Evolutionary conservation across 2,888 invertebrate species (phyloP), one percentile per base, ranked within the genome.

Genomic region (Pherbina coryleti): DNA sequence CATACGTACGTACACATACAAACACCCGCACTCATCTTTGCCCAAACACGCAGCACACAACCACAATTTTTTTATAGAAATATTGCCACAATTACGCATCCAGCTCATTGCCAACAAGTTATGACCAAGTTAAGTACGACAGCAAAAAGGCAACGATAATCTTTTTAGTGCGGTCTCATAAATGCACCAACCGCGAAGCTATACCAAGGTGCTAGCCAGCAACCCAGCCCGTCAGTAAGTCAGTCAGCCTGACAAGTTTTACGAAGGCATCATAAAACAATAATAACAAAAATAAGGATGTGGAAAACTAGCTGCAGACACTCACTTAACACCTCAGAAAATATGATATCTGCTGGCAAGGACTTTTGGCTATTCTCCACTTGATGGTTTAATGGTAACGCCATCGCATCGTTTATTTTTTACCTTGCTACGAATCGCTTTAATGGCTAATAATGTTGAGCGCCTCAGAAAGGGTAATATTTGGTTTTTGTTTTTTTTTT

Each of bases 151-250:
- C 64, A 84, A 83, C 83, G 85, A 85, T 87, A 87, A 86, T 87
- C 83, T 83, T 81, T 87, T 86, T 86, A 87, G 83, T 85, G 84
- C 82, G 81, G 82, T 60, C 82, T 82, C 85, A 86, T 87, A 87
- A 87, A 87, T 84, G 82, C 84, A 83, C 81, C 75, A 82, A 81
- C 82, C 81, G 73, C 81, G 79, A 70, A 73, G 70, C 76, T 44
- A 76, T 19, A 49, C 53, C 51, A n/a, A 55, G 44, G 53, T 25
- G 57, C 22, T 17, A 5, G 67, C 79, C 49, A 28, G 44, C 19
- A 11, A 7, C 1, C 14, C 44, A 44, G 2, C n/a, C 25, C 5
- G 67, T 70, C 75, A 77, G 78, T 79, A 77, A 81, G 83, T 81
- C 82, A 80, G 82, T 78, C 60, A 55, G 49, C 5, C 49, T n/a